Evolutionary conservation across 2,888 invertebrate species (phyloP).

Genomic region (Apoderus coryli): DNA sequence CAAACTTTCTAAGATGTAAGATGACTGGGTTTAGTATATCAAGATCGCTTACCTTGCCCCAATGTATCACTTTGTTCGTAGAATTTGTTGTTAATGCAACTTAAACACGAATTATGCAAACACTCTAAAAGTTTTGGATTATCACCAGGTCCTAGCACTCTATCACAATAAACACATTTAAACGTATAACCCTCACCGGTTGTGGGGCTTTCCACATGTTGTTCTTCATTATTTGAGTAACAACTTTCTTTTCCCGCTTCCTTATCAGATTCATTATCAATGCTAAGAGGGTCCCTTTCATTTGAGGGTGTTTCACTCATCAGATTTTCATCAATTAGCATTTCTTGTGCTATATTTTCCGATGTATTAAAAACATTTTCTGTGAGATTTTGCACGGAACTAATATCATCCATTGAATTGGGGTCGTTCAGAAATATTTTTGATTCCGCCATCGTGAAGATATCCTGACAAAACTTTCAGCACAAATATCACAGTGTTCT

Average conservation of each 20-base stretch:
- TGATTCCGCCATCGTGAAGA: slow-evolving; percentile 24
- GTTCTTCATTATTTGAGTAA: slow-evolving; percentile 21
- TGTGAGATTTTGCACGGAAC: slow-evolving; percentile 4
- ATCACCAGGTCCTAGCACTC: slow-evolving; percentile 38
- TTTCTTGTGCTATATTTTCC: slow-evolving; percentile 10
- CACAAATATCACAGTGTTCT: slow-evolving; percentile 5
- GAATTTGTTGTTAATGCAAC: slow-evolving; percentile 57
- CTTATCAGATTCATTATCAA: no score
- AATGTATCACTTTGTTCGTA: slow-evolving; percentile 33
- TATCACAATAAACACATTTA: slow-evolving; percentile 34
- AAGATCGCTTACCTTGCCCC: slow-evolving; percentile 18
- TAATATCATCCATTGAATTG: slow-evolving; percentile 15
- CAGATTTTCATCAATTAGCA: slow-evolving; percentile 18
- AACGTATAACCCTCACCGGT: slow-evolving; percentile 28
- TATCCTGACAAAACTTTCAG: slow-evolving; percentile 11
- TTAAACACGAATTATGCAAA: slow-evolving; percentile 70
- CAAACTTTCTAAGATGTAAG: no score
- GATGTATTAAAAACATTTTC: slow-evolving; percentile 7
- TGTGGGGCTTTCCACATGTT: slow-evolving; percentile 30
- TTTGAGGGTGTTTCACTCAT: not conserved
- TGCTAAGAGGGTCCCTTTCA: not conserved
- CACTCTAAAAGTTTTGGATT: slow-evolving; percentile 76
- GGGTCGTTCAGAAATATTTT: slow-evolving; percentile 22
- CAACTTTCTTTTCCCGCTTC: not conserved
- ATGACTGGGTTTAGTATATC: no score